phyloP scores from a whole-genome alignment of 2,888 invertebrate species.

The Timandra comae region DNA sequence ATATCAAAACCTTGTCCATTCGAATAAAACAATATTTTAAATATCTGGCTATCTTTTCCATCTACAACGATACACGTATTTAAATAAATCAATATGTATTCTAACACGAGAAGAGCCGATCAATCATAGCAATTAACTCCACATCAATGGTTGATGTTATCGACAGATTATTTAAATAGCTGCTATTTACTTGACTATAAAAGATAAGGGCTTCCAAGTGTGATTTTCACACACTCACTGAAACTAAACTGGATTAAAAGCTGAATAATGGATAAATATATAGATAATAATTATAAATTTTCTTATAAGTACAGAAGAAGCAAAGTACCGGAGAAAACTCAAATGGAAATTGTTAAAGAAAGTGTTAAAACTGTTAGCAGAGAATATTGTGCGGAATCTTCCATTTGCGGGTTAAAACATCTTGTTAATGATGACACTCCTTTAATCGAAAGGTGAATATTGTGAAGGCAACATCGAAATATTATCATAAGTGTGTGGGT shows the following conservation, averaged over 20 bases:
- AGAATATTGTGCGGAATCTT: conserved; percentile 65
- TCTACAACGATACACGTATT: too few species aligned
- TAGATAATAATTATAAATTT: conserved; percentile 3
- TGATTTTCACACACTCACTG: not conserved
- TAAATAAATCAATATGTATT: conserved; percentile 21
- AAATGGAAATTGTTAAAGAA: conserved; percentile 37
- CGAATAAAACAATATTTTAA: too few species aligned
- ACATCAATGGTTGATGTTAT: conserved; percentile 52
- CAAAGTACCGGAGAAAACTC: conserved; percentile 24
- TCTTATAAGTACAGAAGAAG: conserved; percentile 15
- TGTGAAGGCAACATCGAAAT: too few species aligned
- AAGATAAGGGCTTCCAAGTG: conserved; percentile 8
- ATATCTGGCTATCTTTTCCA: too few species aligned
- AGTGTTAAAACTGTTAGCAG: conserved; percentile 50
- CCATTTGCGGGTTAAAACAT: conserved; percentile 66
- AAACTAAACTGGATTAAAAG: conserved; percentile 1
- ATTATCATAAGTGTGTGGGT: too few species aligned
- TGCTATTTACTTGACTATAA: conserved; percentile 28
- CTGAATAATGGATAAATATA: conserved; percentile 1
- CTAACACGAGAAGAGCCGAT: conserved; percentile 44
- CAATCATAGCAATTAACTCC: conserved; percentile 60
- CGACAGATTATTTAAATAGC: conserved; percentile 62
- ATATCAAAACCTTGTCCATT: too few species aligned
- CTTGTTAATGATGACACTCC: conserved; percentile 54
- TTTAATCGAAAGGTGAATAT: conserved; percentile 60